Evolutionary conservation across 2,797 vertebrate genomes (phyloP).

Genomic region (Cossypha heuglini): DNA sequence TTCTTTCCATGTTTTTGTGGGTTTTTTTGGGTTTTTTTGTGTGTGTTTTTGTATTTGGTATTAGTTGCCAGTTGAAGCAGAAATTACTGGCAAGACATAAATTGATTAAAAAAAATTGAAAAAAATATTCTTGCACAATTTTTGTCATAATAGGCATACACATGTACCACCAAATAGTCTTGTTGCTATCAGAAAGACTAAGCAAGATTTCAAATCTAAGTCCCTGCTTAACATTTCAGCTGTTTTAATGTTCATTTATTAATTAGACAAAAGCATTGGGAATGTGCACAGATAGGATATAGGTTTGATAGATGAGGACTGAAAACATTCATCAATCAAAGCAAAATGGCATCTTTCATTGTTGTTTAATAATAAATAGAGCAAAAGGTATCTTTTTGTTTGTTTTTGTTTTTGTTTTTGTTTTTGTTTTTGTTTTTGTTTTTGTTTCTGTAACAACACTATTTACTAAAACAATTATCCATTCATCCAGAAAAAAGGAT

Average conservation of each 20-base stretch:
- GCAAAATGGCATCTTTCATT: background rate
- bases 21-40: background rate
- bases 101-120: background rate
- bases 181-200: background rate
- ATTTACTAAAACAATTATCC: background rate
- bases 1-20: background rate
- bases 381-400: rapidly evolving
- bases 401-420: background rate
- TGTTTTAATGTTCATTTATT: background rate
- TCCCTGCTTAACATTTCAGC: background rate
- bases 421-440: background rate
- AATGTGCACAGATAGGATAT: background rate
- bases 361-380: background rate
- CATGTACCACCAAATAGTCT: background rate
- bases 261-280: background rate
- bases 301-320: background rate
- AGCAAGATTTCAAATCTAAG: background rate
- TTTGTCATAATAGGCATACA: background rate
- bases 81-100: background rate
- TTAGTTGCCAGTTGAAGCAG: background rate
- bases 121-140: background rate
- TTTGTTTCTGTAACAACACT: background rate
- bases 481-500: background rate
- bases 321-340: background rate
- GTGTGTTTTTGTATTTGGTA: background rate